Evolutionary conservation across 2,113 vertebrate species (phyloP).

Genomic region (Bubo blakistoni): DNA sequence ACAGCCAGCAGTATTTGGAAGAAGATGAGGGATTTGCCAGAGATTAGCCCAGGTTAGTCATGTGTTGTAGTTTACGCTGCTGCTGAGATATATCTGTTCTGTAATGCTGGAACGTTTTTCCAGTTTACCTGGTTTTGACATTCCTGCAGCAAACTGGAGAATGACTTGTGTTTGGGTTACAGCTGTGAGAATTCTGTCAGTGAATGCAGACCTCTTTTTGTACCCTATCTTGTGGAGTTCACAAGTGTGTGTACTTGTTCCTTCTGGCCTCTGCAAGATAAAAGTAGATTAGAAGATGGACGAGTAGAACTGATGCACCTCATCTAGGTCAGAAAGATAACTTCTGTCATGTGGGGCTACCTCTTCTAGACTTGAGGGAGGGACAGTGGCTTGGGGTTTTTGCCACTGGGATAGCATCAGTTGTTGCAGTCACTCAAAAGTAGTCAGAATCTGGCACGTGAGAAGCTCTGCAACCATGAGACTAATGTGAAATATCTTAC

Average conservation of each 20-base stretch:
- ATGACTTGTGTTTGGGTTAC: not conserved
- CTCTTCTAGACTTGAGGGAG: not conserved
- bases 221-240: not conserved
- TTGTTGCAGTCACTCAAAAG: not conserved
- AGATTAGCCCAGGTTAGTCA: not conserved
- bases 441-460: not conserved
- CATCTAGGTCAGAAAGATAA: not conserved
- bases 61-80: accelerated
- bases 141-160: not conserved
- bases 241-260: accelerated
- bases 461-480: not conserved
- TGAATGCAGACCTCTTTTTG: not conserved
- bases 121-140: not conserved
- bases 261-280: not conserved
- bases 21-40: not conserved
- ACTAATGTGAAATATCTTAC: not conserved
- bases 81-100: not conserved
- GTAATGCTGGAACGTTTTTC: not conserved
- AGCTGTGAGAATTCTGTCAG: not conserved
- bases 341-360: not conserved
- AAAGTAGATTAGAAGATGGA: not conserved
- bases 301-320: not conserved
- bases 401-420: not conserved
- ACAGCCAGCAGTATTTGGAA: not conserved
- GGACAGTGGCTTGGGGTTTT: not conserved